Base-by-base conservation (phyloP, 2,113 vertebrate species). In the Tinamus guttatus region DNA sequence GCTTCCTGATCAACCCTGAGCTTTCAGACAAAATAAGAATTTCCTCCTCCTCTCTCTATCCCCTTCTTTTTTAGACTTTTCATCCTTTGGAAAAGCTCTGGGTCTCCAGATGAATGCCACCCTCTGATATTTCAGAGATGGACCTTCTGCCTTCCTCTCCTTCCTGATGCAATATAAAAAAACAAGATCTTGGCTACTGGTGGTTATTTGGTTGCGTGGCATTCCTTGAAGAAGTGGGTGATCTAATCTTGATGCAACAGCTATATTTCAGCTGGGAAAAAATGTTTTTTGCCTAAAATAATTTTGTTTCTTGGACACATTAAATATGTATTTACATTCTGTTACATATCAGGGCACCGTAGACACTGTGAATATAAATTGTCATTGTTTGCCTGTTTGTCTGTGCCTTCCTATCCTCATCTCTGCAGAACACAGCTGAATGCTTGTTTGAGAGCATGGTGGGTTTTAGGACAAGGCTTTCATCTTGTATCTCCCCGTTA, bases 21-120 rank as follows among this genome's bases (percentile, higher is more conserved):
- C 11, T 94, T 81, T 62, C 93, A 79, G 87, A 87, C 25, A 58
- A 89, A 79, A 85, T 13, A 43, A 19, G n/a, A 77, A 9, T 84
- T 92, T 81, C 25, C 5, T 40, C 25, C 30, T 70, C 11, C 16
- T 60, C 30, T 71, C 14, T 51, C 27, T 84, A 13, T 6, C 8
- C 10, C 68, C 12, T 8, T 47, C 64, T 32, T 45, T 49, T 36
- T 21, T 3, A 80, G 3, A 21, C 7, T 67, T 77, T 30, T 89
- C 63, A 62, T 77, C 54, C 34, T 76, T n/a, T 30, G 12, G 54
- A 75, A 87, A 81, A 81, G 38, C 47, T 89, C 47, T 64, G 49
- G 38, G 34, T 76, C 3, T 3, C 13, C 43, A 73, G 43, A 34
- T 60, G 36, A 51, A 32, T 81, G 82, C 47, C 36, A 80, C 52